These are phyloP conservation scores for Tryphoninae sp. DNA, from an alignment of 2,888 invertebrate genomes.

Conservation along the genomic window DNA sequence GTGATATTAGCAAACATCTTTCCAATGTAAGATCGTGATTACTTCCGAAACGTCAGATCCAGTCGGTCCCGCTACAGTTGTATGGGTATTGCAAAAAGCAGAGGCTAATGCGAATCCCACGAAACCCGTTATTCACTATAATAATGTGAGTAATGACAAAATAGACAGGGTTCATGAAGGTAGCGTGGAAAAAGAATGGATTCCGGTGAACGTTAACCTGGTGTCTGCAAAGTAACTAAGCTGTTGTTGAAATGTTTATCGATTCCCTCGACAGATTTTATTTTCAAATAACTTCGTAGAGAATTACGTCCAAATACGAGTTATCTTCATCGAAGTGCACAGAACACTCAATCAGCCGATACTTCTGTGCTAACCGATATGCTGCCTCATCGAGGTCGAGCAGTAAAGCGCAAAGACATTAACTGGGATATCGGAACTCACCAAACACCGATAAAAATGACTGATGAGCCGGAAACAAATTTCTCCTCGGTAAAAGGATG, in stretches of 20 bases:
- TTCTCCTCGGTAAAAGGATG: constrained; percentile 57
- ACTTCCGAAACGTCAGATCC: constrained; percentile 53
- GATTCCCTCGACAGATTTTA: too few relatives aligned
- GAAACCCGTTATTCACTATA: constrained; percentile 53
- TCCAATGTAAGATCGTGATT: not conserved
- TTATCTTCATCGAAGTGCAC: constrained; percentile 57
- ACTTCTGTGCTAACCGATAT: constrained; percentile 64
- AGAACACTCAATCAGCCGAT: constrained; percentile 59
- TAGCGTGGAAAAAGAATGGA: constrained; percentile 62
- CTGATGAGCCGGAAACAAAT: constrained; percentile 60
- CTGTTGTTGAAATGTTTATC: not conserved
- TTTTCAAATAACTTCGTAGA: constrained; percentile 27
- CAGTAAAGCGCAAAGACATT: constrained; percentile 61
- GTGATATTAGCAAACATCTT: not conserved
- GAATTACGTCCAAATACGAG: constrained; percentile 59
- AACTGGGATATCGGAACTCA: constrained; percentile 60
- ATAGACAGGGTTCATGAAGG: constrained; percentile 32
- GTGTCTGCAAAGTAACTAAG: constrained; percentile 59
- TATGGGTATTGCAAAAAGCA: constrained; percentile 62
- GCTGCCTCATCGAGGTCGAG: constrained; percentile 64
- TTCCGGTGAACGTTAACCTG: constrained; percentile 57
- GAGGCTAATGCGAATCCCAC: constrained; percentile 57
- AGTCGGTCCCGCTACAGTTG: constrained; percentile 59
- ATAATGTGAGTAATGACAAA: constrained; percentile 20
- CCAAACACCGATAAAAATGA: constrained; percentile 59